A percentile compares a stretch with the other conserved stretches of the same genome.
Evolutionary conservation across 2,797 vertebrate species (phyloP).

Genomic region (Catamblyrhynchus diadema): DNA sequence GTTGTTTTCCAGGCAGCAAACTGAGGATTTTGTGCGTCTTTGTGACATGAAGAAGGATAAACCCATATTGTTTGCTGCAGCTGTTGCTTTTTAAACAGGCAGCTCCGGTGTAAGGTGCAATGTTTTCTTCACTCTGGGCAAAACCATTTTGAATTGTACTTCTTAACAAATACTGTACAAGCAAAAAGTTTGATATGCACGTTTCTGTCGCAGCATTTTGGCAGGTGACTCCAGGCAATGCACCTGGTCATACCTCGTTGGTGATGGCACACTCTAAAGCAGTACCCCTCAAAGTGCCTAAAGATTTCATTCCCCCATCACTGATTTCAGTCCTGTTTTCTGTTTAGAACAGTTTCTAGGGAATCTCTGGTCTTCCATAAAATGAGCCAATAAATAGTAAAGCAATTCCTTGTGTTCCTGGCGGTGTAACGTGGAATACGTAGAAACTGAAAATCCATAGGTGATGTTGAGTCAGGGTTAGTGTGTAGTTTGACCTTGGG

Average conservation of each 20-base stretch:
- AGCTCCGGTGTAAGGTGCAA: constrained; percentile 42
- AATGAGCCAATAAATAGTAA: constrained; percentile 27
- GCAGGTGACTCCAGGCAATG: constrained; percentile 35
- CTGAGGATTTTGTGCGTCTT: neutral
- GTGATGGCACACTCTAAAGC: constrained; percentile 71
- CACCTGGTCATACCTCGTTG: constrained; percentile 55
- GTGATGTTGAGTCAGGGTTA: neutral
- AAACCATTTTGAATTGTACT: constrained; percentile 64
- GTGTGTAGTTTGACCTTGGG: neutral
- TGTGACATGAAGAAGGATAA: constrained; percentile 5
- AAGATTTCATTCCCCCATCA: constrained; percentile 47
- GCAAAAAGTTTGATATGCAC: constrained; percentile 35
- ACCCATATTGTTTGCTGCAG: neutral
- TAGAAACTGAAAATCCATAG: neutral
- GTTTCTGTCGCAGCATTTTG: constrained; percentile 52
- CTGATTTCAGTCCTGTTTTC: constrained; percentile 63
- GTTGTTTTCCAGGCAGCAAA: constrained; percentile 7
- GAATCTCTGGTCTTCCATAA: constrained; percentile 72
- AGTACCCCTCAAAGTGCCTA: constrained; percentile 76
- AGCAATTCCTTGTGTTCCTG: constrained; percentile 16
- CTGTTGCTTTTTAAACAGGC: constrained; percentile 14
- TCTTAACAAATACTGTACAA: constrained; percentile 50
- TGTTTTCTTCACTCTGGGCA: constrained; percentile 55
- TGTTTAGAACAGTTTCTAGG: constrained; percentile 57
- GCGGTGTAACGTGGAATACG: neutral